Evolutionary conservation across 2,113 vertebrate genomes (phyloP).

Genomic region (Oxygymnocypris stewartii): DNA sequence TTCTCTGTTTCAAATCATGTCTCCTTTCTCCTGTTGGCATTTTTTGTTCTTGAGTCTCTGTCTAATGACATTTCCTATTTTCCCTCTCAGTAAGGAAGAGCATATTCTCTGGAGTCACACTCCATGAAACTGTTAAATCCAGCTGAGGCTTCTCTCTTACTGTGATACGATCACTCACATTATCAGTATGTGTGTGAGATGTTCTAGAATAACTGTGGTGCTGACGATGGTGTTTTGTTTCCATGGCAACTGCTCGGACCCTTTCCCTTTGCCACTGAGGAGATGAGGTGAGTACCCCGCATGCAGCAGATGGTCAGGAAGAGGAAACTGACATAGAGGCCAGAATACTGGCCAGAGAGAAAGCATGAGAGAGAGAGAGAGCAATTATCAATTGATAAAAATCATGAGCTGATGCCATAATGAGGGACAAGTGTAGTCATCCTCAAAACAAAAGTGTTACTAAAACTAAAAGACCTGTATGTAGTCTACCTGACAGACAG

Average conservation of each 20-base stretch:
- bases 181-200: not conserved
- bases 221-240: conserved; percentile 23
- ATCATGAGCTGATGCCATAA: not conserved
- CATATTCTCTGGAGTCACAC: conserved; percentile 22
- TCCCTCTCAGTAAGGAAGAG: not conserved
- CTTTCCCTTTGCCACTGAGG: conserved; percentile 15
- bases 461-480: not conserved
- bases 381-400: not conserved
- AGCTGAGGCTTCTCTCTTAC: conserved; percentile 4
- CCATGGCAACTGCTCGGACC: conserved; percentile 10
- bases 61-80: conserved; percentile 13
- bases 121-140: conserved; percentile 22
- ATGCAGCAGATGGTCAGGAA: conserved; percentile 58
- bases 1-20: not conserved
- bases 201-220: conserved; percentile 10
- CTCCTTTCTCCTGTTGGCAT: not conserved
- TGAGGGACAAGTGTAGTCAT: not conserved
- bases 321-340: conserved; percentile 41
- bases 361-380: not conserved
- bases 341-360: conserved; percentile 1
- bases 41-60: not conserved
- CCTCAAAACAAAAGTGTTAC: not conserved
- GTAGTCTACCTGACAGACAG: not conserved
- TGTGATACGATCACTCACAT: conserved; percentile 8
- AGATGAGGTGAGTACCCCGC: conserved; percentile 29